Base-by-base conservation (phyloP, 2,888 invertebrate genomes). In the Bimastos eiseni region DNA sequence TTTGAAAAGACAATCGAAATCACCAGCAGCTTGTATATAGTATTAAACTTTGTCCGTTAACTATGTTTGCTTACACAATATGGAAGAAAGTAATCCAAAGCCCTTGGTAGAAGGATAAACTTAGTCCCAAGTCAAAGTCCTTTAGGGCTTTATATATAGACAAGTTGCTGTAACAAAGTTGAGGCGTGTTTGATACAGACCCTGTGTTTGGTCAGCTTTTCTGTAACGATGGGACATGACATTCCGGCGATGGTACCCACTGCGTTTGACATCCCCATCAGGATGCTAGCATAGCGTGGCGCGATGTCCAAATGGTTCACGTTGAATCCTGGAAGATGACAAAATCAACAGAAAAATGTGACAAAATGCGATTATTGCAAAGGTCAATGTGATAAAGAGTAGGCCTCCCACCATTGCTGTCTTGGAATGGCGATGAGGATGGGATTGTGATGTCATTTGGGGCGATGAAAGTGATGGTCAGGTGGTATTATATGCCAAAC, bases 211-310 rank as follows among this genome's bases (percentile, higher is more conserved):
- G 92, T 92, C 33, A 92, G 49, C 90, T 86, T 89, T 34, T 92
- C 91, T 19, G 92, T 92, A 83, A 92, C 91, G 88, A 92, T 91
- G 89, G 92, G 92, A 49, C 92, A 92, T 34, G 91, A 70, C 92
- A 92, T 91, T n/a, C 92, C 92, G 49, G 99, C 98, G 92, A 99
- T 97, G 11, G 99, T 99, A 34, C 99, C 99, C 93, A 99, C 98
- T 11, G 99, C 99, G 95, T 99, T 99, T 15, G 99, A 98, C 94
- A 99, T 96, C 0, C 99, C 99, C 99, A 99, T 99, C 92, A 99
- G 96, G 93, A 99, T 98, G 95, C 98, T 98, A 55, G 99, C 99
- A 95, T 98, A 99, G 90, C 98, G 96, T 0, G 99, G 99, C 0
- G 99, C 99, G 90, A 99, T 98, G 94, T 99, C 99, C 95, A 99